These are phyloP conservation scores for Tylochromis polylepis DNA, from an alignment of 2,113 vertebrate genomes.

Conservation along the genomic window DNA sequence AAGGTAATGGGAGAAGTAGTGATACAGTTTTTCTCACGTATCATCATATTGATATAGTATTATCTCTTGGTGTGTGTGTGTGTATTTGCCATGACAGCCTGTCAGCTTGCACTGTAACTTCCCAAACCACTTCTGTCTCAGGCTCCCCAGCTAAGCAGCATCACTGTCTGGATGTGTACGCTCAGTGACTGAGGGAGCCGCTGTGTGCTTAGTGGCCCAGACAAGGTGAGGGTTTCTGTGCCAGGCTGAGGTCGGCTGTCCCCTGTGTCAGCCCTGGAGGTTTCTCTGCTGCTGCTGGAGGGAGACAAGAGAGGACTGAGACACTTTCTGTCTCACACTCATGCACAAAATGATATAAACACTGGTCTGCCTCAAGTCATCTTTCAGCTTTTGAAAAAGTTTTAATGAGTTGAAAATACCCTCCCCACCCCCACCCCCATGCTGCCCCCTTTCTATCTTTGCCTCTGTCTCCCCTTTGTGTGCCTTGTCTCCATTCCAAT, in stretches of 20 bases:
- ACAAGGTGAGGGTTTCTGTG: conserved; percentile 49
- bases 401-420: conserved; percentile 55
- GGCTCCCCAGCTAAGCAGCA: conserved; percentile 3
- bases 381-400: conserved; percentile 33
- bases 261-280: conserved; percentile 25
- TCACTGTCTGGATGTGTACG: conserved; percentile 17
- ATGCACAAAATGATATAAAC: conserved; percentile 2
- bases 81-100: conserved; percentile 21
- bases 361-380: not conserved
- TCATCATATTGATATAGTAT: conserved; percentile 39
- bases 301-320: not conserved
- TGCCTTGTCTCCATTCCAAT: conserved; percentile 67
- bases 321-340: not conserved
- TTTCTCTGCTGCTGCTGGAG: conserved; percentile 13
- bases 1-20: not conserved
- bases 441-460: conserved; percentile 19
- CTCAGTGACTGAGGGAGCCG: conserved; percentile 9
- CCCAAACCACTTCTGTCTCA: conserved; percentile 16
- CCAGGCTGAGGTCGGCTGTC: conserved; percentile 36
- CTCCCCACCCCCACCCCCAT: not conserved
- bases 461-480: conserved; percentile 38
- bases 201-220: conserved; percentile 28
- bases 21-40: conserved; percentile 40
- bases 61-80: not conserved
- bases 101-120: conserved; percentile 16